Base-by-base conservation (phyloP, 2,113 vertebrate species). In the Crotalus horridus region DNA sequence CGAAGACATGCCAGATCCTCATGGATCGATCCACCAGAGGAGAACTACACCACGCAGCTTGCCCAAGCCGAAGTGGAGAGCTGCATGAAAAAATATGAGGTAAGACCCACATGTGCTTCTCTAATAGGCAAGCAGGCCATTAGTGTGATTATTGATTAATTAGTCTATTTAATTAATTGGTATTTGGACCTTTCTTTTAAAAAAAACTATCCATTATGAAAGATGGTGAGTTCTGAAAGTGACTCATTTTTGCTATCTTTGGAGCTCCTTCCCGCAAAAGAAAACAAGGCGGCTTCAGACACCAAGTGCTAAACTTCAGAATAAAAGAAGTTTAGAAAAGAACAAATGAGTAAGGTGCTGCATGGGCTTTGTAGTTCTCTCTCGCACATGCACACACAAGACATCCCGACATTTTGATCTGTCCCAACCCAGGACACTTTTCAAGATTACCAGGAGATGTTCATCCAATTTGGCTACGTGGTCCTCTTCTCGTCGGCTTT, bases 371-470 rank as follows among this genome's bases (percentile, higher is more conserved):
- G 10, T 20, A 81, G 0, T 4, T 12, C 4, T 20, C 23, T 59
- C 55, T 59, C 6, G 48, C 26, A 53, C 89, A 21, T 48, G 8
- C 15, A 26, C 3, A 29, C 33, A 20, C 74, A 0, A 81, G 74
- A 9, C 33, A 74, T 39, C n/a, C 69, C n/a, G 33, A 74, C 13
- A 7, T 39, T 81, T 43, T 21, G 33, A 81, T 17, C 7, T 0
- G 0, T 10, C 61, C 0, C 0, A 26, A 90, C 58, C 2, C 97
- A 99, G 99, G 99, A 99, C 97, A 99, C 99, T 0, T 99, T 99
- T 97, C 98, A 99, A 96, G 99, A 99, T 97, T 99, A 99, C 97
- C 99, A 99, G 95, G 99, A 99, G 97, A 99, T 99, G 99, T 99
- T 99, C 93, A 98, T 99, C 95, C 99, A 99, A 98, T 99, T 99